Conservation (phyloP, 2,113 vertebrate genomes). For the Lethenteron camtschaticum region DNA sequence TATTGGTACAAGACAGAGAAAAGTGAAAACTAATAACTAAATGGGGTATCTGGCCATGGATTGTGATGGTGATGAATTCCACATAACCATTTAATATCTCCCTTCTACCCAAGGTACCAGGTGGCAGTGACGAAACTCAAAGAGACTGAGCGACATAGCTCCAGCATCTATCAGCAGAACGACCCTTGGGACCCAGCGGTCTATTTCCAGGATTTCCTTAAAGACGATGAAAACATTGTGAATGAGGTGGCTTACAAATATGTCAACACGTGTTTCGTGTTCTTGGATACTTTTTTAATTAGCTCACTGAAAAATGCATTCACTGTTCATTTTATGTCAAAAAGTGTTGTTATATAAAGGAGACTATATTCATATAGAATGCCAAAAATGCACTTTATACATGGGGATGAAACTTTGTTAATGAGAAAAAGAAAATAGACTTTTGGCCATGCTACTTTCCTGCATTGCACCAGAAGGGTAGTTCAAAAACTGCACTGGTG, state of each 20-base stretch:
- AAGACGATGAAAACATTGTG: conserved; percentile 41
- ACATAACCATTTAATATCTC: too few species aligned
- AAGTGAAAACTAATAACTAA: too few species aligned
- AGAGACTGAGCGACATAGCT: conserved; percentile 43
- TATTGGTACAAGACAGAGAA: too few species aligned
- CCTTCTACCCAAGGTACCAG: conserved; percentile 35
- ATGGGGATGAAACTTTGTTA: neutral
- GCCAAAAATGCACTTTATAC: neutral
- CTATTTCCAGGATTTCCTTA: conserved; percentile 49
- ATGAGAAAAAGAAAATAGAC: too few species aligned
- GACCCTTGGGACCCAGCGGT: conserved; percentile 40
- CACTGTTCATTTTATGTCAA: neutral
- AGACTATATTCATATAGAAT: neutral
- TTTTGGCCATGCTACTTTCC: too few species aligned
- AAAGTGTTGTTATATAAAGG: neutral
- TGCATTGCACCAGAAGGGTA: too few species aligned
- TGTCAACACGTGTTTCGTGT: too few species aligned
- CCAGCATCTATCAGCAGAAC: conserved; percentile 59
- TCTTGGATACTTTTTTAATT: neutral
- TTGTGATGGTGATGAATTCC: too few species aligned
- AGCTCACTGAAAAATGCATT: neutral
- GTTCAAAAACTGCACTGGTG: too few species aligned
- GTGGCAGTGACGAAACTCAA: conserved; percentile 54
- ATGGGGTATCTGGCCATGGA: too few species aligned
- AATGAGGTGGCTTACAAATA: conserved; percentile 26